phyloP scores from a whole-genome alignment of 2,113 vertebrate species.

The Petromus typicus region DNA sequence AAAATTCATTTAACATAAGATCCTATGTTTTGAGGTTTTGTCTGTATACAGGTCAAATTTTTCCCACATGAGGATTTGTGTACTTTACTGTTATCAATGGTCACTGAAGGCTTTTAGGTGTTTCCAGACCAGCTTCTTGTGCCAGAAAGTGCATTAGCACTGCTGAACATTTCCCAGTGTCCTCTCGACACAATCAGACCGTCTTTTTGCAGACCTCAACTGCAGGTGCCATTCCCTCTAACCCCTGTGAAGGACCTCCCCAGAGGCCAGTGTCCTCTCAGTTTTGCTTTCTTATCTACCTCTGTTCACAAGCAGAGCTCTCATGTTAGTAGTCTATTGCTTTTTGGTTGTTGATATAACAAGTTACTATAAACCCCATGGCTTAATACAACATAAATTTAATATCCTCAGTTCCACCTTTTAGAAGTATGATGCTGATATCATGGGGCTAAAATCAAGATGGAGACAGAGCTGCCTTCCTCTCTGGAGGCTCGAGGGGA shows the following conservation, averaged over 20 bases:
- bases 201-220: neutral
- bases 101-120: neutral
- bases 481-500: neutral
- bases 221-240: neutral
- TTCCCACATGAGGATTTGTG: neutral
- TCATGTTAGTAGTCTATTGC: neutral
- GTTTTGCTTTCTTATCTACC: neutral
- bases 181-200: neutral
- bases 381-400: neutral
- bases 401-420: neutral
- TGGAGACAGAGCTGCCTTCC: neutral
- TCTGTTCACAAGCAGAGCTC: neutral
- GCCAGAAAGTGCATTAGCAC: neutral
- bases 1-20: constrained; percentile 18
- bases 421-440: neutral
- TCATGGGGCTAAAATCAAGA: neutral
- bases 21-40: neutral
- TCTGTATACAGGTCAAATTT: neutral
- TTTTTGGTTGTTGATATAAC: neutral
- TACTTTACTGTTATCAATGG: neutral
- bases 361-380: neutral
- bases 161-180: neutral
- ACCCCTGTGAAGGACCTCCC: neutral
- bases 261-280: neutral
- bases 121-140: neutral